A percentile compares a stretch with the other conserved stretches of the same genome.
Conservation (phyloP, 2,113 vertebrate genomes). For the Hippolais icterina region DNA sequence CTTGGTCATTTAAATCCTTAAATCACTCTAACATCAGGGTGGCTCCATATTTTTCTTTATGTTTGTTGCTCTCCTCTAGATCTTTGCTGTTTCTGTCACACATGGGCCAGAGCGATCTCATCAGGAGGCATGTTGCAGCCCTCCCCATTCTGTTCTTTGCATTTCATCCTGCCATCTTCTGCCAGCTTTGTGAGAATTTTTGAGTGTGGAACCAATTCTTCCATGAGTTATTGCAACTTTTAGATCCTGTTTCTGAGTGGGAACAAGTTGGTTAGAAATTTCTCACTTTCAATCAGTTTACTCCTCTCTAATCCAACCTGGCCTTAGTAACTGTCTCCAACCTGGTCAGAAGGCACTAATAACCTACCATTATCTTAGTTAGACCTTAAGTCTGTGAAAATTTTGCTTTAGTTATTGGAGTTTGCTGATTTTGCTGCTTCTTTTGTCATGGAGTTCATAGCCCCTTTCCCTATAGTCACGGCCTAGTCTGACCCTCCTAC, state of each 20-base stretch:
- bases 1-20: neutral
- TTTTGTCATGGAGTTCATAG: neutral
- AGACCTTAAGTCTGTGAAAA: neutral
- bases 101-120: rapidly evolving
- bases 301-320: neutral
- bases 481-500: neutral
- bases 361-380: neutral
- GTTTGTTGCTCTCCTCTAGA: neutral
- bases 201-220: rapidly evolving
- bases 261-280: neutral
- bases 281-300: neutral
- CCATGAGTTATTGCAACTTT: neutral
- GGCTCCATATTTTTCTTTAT: neutral
- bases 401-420: neutral
- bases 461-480: neutral
- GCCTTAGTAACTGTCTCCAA: rapidly evolving
- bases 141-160: neutral
- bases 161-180: neutral
- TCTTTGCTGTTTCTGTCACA: neutral
- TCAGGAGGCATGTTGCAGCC: neutral
- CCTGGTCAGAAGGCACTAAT: neutral
- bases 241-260: neutral
- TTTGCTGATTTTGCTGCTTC: neutral
- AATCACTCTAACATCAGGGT: neutral
- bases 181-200: neutral